Evolutionary conservation across 30 jellyfish, hydroid and myxozoan genomes (phyloP).

Genomic region (Cassiopea andromeda): DNA sequence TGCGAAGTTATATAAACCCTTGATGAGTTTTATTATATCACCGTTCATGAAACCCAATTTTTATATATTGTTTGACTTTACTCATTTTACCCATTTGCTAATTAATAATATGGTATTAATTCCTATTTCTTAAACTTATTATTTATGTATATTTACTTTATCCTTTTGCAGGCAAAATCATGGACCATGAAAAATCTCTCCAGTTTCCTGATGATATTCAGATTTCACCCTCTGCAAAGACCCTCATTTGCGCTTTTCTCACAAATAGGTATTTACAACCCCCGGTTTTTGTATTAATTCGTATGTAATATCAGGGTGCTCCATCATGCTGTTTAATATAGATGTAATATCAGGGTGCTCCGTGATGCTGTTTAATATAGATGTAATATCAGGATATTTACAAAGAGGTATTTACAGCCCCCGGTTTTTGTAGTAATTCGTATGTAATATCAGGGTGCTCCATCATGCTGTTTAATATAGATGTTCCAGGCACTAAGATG

Average conservation of each 20-base stretch:
- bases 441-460: background rate
- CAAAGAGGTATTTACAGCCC: slow-evolving; percentile 66
- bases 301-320: background rate
- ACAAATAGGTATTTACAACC: slow-evolving; percentile 71
- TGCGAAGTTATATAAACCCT: too few relatives aligned
- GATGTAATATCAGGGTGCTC: background rate
- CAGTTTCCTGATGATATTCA: slow-evolving; percentile 95
- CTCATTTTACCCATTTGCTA: background rate
- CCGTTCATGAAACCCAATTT: too few relatives aligned
- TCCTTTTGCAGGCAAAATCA: slow-evolving; percentile 79
- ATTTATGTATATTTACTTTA: background rate
- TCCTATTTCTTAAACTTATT: background rate
- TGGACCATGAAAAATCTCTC: slow-evolving; percentile 90
- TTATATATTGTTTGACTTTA: too few relatives aligned
- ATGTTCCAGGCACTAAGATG: background rate
- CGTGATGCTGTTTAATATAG: background rate
- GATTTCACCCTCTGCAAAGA: slow-evolving; percentile 83
- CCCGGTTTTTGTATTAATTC: background rate
- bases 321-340: background rate
- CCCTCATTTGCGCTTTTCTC: slow-evolving; percentile 85
- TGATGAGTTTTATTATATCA: too few relatives aligned
- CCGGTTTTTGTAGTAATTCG: background rate
- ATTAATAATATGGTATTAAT: background rate
- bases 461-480: background rate
- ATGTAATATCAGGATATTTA: background rate